Base-by-base conservation (phyloP, 35 echinoderm and acorn worm genomes). In the Apostichopus californicus region DNA sequence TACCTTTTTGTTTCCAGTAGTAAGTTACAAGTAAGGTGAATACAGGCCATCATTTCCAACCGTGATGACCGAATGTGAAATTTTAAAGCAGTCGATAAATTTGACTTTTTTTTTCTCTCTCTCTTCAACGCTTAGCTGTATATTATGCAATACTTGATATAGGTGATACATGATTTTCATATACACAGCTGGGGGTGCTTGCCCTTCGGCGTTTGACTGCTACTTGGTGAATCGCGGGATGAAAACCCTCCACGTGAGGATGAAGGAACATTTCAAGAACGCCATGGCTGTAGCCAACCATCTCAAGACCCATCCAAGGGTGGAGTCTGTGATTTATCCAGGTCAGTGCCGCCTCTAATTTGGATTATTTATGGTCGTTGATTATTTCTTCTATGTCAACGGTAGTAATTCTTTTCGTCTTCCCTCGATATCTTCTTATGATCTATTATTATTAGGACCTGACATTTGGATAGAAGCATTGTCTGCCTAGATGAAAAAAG, bases 151-250 rank as follows among this genome's bases (percentile, higher is more conserved):
- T 5, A 9, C 12, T 5, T 21, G 8, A 78, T 9, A 21, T 7
- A 23, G 20, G 3, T 46, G 34, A 46, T 46, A 46, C 34, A 46
- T 46, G 3, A 46, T 92, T 46, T 54, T 0, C 0, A 12, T 61
- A 56, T 57, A 8, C 77, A 57, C 68, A 99, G 97, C 97, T 77
- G 83, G 70, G 81, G 97, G 97, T 1, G 89, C 93, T 10, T 77
- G 94, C 52, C 97, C 97, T 8, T 99, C 97, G 4, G 95, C 93
- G 14, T 99, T 99, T 92, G 97, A 99, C 86, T 99, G 97, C 93
- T 99, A 86, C 92, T 75, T 99, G n/a, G 93, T 93, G 4, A 96
- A 96, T 90, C 71, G 97, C 13, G 97, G 97, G 3, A 66, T 96
- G 89, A 96, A 99, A 90, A 99, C 95, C 0, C 86, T 99, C 15